Base-by-base conservation (phyloP, 2,888 invertebrate genomes). In the Nineta flava region DNA sequence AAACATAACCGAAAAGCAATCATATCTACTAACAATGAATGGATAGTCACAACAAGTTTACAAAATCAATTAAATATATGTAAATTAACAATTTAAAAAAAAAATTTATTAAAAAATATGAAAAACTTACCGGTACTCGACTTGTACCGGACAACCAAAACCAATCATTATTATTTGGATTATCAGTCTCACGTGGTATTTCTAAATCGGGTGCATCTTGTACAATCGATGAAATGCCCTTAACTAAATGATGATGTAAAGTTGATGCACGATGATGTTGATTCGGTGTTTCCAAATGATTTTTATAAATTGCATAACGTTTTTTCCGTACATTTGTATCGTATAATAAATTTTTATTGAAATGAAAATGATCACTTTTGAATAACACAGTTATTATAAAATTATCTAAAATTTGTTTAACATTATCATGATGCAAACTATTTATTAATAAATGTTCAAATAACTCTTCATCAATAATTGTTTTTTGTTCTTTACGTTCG, bases 71-170 rank as follows among this genome's bases (percentile, higher is more conserved):
- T n/a, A n/a, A n/a, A n/a, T n/a, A n/a, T n/a, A n/a, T n/a, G n/a
- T n/a, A n/a, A n/a, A n/a, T n/a, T n/a, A n/a, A n/a, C n/a, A n/a
- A n/a, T n/a, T n/a, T n/a, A n/a, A 19, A 19, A 19, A 19, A 19
- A 19, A 19, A 19, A 19, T 19, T 19, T 19, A 19, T 19, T 38
- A 38, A 38, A 38, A n/a, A 13, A 19, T 4, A 19, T 19, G 19
- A 19, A 19, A 4, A 4, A 16, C 43, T 44, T 44, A 44, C 44
- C 44, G 44, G 44, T 17, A 44, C 44, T 44, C 44, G 44, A 44
- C 44, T 44, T 9, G 44, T 44, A 9, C 44, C 44, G 26, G 44
- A 44, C 26, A 44, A 21, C 44, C 44, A 44, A 26, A 26, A 44
- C 44, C 44, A 44, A 26, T 44, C 38, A 26, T 26, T 26, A 26